Evolutionary conservation across 2,113 vertebrate genomes (phyloP), one percentile per base, ranked within the genome.

Genomic region (Oreochromis niloticus): DNA sequence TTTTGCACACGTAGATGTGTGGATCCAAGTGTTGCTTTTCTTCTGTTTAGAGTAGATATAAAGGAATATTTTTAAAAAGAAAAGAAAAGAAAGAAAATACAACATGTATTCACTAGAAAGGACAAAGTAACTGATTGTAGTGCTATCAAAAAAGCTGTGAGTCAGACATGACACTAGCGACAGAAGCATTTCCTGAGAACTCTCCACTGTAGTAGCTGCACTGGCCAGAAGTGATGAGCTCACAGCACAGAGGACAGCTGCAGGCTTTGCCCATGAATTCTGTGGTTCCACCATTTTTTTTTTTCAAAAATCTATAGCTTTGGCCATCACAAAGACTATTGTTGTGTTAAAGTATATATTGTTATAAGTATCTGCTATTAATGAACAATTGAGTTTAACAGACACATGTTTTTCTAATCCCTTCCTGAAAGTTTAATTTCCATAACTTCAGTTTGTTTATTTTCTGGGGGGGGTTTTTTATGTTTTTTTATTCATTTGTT

Each of bases 1-100:
- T 34, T 24, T 30, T 43, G 36, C 1, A 50, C 19, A 82, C 17
- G 4, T 9, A 27, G 9, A 22, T 5, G 4, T 22, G 5, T 19
- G 52, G 19, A 55, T 55, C 6, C 4, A 55, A 55, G n/a, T 55
- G 54, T 55, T 55, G 6, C 0, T 13, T 55, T 10, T 55, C 2
- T 55, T 55, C 3, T 55, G n/a, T 2, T 55, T 24, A 12, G 10
- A 56, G 11, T 56, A 56, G 54, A 56, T 2, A 56, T 55, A 55
- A 55, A 22, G 4, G 22, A 55, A 55, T n/a, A 52, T n/a, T 9
- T n/a, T 0, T 1, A 24, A 55, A 11, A 27, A 27, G 27, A 55
- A 12, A 1, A 6, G 0, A 22, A 0, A 55, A 55, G 0, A 55
- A 55, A 55, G 22, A 55, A 55, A 3, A 55, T 52, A 12, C 54